Evolutionary conservation across 2,113 vertebrate species (phyloP).

Genomic region (Peromyscus polionotus): DNA sequence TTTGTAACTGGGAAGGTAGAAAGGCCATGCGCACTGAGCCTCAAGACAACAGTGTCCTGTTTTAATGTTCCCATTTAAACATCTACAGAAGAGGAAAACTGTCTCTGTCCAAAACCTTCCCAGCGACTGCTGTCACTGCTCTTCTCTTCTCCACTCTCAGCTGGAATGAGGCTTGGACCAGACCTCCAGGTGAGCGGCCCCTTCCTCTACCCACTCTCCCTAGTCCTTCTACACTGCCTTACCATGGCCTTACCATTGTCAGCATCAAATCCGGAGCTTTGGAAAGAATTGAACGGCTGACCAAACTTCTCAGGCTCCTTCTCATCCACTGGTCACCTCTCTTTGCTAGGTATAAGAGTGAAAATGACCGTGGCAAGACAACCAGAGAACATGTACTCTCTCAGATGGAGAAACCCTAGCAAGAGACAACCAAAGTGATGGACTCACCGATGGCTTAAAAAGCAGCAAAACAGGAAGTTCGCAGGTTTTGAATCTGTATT

Average conservation of each 20-base stretch:
- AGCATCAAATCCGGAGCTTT: slow-evolving; percentile 19
- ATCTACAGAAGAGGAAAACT: not conserved
- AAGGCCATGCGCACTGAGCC: not conserved
- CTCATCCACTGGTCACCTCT: not conserved
- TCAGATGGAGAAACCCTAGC: not conserved
- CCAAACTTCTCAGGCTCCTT: not conserved
- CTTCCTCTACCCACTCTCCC: not conserved
- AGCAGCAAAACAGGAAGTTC: not conserved
- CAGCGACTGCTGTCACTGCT: not conserved
- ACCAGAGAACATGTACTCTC: not conserved
- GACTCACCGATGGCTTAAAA: not conserved
- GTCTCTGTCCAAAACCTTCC: not conserved
- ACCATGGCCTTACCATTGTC: not conserved
- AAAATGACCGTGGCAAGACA: not conserved
- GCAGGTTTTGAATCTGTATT: slow-evolving; percentile 9
- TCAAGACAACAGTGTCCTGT: too few species aligned
- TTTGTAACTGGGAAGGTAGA: not conserved
- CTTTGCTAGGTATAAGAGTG: not conserved
- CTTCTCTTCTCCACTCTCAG: not conserved
- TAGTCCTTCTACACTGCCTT: not conserved
- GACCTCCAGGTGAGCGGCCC: not conserved
- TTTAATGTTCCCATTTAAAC: not conserved
- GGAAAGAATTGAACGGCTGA: not conserved
- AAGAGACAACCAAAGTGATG: slow-evolving; percentile 13
- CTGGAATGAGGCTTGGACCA: not conserved